These are phyloP conservation scores for Grantiella picta DNA, from an alignment of 2,113 vertebrate genomes.

Conservation along the genomic window DNA sequence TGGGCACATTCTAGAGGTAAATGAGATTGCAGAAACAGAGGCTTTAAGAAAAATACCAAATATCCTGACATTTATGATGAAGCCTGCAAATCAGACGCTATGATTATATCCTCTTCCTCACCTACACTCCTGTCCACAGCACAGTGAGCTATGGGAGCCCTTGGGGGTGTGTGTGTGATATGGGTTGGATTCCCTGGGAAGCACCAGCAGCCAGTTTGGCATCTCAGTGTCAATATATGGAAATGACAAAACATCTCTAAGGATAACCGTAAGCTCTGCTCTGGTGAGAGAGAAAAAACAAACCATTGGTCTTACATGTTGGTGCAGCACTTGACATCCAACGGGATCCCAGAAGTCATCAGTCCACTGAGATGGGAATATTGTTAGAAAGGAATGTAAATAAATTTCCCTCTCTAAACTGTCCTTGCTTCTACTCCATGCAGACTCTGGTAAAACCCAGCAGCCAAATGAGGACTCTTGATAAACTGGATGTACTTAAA, in stretches of 20 bases:
- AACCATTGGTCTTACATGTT: not conserved
- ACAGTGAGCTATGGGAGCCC: not conserved
- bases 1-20: not conserved
- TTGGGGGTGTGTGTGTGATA: accelerated
- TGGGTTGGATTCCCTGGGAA: not conserved
- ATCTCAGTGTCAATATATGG: not conserved
- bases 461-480: not conserved
- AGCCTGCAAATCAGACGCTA: not conserved
- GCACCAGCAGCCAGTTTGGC: not conserved
- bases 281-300: not conserved
- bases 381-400: not conserved
- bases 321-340: not conserved
- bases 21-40: not conserved
- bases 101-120: not conserved
- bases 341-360: not conserved
- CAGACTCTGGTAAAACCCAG: not conserved
- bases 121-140: accelerated
- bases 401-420: not conserved
- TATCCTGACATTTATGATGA: not conserved
- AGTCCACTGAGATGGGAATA: not conserved
- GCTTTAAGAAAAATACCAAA: not conserved
- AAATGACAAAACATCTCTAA: not conserved
- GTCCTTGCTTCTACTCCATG: not conserved
- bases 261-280: not conserved
- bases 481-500: not conserved